Base-by-base conservation (phyloP, 2,113 vertebrate species). In the Neotoma lepida region DNA sequence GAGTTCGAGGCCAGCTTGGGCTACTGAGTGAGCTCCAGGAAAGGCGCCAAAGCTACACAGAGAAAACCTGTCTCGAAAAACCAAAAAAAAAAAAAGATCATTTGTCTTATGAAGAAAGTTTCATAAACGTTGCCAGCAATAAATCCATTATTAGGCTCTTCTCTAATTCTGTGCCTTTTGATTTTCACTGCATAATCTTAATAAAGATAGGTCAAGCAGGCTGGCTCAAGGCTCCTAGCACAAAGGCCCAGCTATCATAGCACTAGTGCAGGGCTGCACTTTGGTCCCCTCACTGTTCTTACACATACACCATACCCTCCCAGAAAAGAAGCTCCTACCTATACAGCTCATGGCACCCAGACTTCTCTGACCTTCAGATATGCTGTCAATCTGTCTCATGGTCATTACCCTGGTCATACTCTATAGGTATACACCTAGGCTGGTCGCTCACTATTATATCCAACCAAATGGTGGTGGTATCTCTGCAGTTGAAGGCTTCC, bases 101-200 rank as follows among this genome's bases (percentile, higher is more conserved):
- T n/a, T n/a, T n/a, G n/a, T n/a, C n/a, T 81, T 56, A 91, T 26
- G 35, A 88, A 94, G 49, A 88, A 88, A 91, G 68, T 73, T 68
- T 91, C 61, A 30, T 76, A 51, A 44, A 86, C 33, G 33, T 49
- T 89, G 15, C 64, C 54, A 92, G 56, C 26, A 66, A 58, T 54
- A 58, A 56, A 49, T 58, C 41, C 17, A 56, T 49, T 58, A 61
- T 44, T 51, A 68, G 86, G 4, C 13, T 68, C 33, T 28, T 78
- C 63, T 66, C 85, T 74, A 73, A 35, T 64, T 71, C 28, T 68
- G 17, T n/a, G 13, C 2, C 41, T 54, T n/a, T 63, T 35, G 39
- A 70, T 61, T 86, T 30, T 76, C 49, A 84, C 8, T 51, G 9
- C 51, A n/a, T 26, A 41, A 85, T 33, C 61, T 20, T 61, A 41